Conservation (phyloP, 2,113 vertebrate species). For the Pycnonotus jocosus region DNA sequence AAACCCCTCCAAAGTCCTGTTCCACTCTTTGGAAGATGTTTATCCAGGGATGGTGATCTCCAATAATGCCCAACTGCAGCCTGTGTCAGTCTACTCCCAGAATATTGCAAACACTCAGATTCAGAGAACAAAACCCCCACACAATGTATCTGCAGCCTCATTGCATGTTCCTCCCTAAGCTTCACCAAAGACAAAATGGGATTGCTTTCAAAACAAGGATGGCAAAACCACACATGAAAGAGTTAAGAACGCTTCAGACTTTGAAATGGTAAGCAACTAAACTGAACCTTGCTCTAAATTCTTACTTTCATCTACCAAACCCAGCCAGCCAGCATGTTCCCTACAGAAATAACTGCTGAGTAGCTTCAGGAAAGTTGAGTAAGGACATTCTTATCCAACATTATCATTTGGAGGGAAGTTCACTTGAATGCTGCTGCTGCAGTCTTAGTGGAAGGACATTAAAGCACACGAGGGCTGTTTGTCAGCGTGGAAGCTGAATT, state of each 20-base stretch:
- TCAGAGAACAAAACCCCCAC: neutral
- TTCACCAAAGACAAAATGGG: constrained; percentile 28
- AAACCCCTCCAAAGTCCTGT: neutral
- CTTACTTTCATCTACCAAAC: constrained; percentile 59
- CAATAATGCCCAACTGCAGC: neutral
- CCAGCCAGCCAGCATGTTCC: constrained; percentile 39
- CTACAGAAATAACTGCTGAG: constrained; percentile 63
- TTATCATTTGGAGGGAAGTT: constrained; percentile 54
- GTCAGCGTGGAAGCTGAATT: constrained; percentile 39
- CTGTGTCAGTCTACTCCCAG: neutral
- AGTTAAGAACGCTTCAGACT: constrained; percentile 58
- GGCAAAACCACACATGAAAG: constrained; percentile 55
- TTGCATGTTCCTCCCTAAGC: neutral
- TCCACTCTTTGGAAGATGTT: neutral
- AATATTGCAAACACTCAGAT: neutral
- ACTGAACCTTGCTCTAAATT: constrained; percentile 62
- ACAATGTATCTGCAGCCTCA: neutral
- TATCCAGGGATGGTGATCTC: neutral
- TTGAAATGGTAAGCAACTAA: constrained; percentile 58
- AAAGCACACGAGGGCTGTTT: constrained; percentile 29
- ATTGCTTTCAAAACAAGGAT: constrained; percentile 54
- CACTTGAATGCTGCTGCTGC: constrained; percentile 54
- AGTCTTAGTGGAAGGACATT: constrained; percentile 49
- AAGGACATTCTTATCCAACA: constrained; percentile 65
- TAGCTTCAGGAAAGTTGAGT: constrained; percentile 64